Conservation (phyloP, 2,888 invertebrate species). For the Eupsilia transversa region DNA sequence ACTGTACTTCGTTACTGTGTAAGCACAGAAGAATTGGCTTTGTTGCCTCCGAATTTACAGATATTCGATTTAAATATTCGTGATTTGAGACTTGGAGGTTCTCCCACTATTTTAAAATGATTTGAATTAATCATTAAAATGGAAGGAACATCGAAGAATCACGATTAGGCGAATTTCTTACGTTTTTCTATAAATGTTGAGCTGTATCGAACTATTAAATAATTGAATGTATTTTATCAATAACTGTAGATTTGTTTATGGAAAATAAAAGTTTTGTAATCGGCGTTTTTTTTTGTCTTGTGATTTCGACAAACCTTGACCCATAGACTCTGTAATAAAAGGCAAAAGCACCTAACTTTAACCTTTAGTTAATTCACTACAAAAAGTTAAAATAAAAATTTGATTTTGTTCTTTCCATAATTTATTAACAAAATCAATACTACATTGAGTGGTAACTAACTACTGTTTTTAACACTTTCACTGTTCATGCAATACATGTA, state of each 20-base stretch:
- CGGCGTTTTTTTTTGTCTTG: slow-evolving; percentile 55
- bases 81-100: slow-evolving; percentile 8
- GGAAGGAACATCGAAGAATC: slow-evolving; percentile 11
- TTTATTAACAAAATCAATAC: slow-evolving; percentile 7
- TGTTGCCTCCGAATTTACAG: slow-evolving; percentile 23
- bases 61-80: slow-evolving; percentile 19
- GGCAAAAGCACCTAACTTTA: background rate
- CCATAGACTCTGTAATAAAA: background rate
- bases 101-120: slow-evolving; percentile 22
- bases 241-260: slow-evolving; percentile 75
- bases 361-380: too few relatives aligned
- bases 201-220: slow-evolving; percentile 56
- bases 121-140: slow-evolving; percentile 22
- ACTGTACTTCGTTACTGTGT: slow-evolving; percentile 62
- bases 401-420: background rate
- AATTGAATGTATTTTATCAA: slow-evolving; percentile 60
- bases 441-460: background rate
- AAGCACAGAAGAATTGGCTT: slow-evolving; percentile 29
- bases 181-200: slow-evolving; percentile 66
- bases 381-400: background rate
- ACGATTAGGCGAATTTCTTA: slow-evolving; percentile 52
- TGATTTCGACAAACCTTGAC: slow-evolving; percentile 41
- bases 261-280: slow-evolving; percentile 80
- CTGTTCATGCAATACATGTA: too few relatives aligned
- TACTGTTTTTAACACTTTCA: too few relatives aligned